phyloP scores from a whole-genome alignment of 1,140 invertebrate genomes.

The Zaprionus camerounensis region DNA sequence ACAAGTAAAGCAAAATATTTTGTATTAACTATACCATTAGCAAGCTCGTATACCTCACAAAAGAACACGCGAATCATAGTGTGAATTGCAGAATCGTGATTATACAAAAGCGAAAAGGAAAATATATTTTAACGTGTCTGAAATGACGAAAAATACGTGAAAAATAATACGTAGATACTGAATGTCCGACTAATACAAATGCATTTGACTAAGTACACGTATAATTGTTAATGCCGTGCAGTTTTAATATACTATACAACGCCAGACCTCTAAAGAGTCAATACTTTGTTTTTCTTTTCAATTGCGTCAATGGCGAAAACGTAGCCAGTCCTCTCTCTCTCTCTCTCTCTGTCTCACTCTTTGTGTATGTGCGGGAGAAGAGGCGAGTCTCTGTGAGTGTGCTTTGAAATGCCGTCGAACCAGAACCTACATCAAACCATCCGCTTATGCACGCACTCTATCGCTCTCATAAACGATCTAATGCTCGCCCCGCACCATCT shows the following conservation, averaged over 20 bases:
- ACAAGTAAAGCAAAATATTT: neutral
- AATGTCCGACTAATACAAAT: neutral
- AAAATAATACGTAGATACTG: neutral
- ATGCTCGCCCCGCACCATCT: neutral
- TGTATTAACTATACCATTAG: neutral
- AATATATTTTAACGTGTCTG: slow-evolving; percentile 20
- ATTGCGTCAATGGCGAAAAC: slow-evolving; percentile 64
- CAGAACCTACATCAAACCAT: slow-evolving; percentile 45
- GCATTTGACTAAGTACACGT: slow-evolving; percentile 18
- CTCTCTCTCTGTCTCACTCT: neutral
- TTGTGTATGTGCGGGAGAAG: slow-evolving; percentile 9
- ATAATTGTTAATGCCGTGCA: slow-evolving; percentile 26
- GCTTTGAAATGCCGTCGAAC: slow-evolving; percentile 25
- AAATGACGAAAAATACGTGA: neutral
- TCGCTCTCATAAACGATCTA: neutral
- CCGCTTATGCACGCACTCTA: slow-evolving; percentile 22
- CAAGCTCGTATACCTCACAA: slow-evolving; percentile 14
- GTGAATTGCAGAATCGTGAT: slow-evolving; percentile 63
- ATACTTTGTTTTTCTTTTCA: slow-evolving; percentile 66
- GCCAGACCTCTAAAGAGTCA: neutral
- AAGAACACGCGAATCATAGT: slow-evolving; percentile 57
- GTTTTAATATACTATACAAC: neutral
- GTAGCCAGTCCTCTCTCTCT: neutral
- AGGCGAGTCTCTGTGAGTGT: slow-evolving; percentile 5
- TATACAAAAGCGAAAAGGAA: slow-evolving; percentile 34